These are phyloP conservation scores for Gonatopus flavifemur DNA, from an alignment of 1,140 invertebrate genomes.

Conservation along the genomic window DNA sequence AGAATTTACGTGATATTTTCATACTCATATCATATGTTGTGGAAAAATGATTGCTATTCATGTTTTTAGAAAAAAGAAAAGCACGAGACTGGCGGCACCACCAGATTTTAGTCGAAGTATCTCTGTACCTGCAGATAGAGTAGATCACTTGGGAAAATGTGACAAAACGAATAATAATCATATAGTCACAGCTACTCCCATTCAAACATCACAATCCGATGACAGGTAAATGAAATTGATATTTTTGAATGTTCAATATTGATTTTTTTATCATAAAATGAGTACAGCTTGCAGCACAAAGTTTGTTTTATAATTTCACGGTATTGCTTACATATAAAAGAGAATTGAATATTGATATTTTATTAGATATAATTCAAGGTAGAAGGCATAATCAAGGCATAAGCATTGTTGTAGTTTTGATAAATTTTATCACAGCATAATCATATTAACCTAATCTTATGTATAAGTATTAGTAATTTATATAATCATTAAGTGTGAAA, in stretches of 20 bases:
- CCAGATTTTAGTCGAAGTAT: constrained; percentile 82
- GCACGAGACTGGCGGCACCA: constrained; percentile 59
- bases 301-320: too few species aligned
- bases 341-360: too few species aligned
- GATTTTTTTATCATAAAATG: too few species aligned
- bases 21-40: constrained; percentile 8
- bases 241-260: constrained; percentile 2
- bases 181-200: constrained; percentile 27
- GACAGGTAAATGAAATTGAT: constrained; percentile 41
- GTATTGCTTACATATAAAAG: too few species aligned
- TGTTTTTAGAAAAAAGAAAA: constrained; percentile 66
- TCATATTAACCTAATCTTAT: background rate
- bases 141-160: constrained; percentile 48
- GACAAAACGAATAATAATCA: constrained; percentile 45
- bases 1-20: constrained; percentile 8
- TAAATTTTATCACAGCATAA: too few species aligned
- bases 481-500: constrained; percentile 41
- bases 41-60: background rate
- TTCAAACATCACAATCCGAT: constrained; percentile 45
- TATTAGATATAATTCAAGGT: too few species aligned
- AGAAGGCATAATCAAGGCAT: too few species aligned
- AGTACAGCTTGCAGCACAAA: too few species aligned
- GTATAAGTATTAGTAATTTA: background rate
- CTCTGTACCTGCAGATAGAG: constrained; percentile 78
- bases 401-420: too few species aligned